These are phyloP conservation scores for Zeugodacus cucurbitae DNA, from an alignment of 1,140 invertebrate species.

Conservation along the genomic window DNA sequence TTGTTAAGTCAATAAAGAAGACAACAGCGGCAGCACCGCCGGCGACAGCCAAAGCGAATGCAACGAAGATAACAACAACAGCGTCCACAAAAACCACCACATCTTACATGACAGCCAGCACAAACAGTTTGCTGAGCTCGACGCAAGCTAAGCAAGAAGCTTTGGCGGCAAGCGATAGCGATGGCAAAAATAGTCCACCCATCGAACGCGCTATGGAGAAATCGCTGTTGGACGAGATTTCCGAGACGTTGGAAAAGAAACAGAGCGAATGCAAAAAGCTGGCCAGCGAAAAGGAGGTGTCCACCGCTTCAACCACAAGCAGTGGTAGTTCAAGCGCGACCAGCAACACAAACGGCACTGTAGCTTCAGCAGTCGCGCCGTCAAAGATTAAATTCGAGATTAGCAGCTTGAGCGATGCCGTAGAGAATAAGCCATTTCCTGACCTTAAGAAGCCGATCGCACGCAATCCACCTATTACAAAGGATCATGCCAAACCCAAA, in stretches of 20 bases:
- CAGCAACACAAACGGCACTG: background rate
- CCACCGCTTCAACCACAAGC: background rate
- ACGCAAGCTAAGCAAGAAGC: background rate
- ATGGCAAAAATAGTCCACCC: conserved; percentile 63
- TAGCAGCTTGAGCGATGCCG: conserved; percentile 52
- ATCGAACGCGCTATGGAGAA: conserved; percentile 70
- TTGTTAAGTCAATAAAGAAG: conserved; percentile 38
- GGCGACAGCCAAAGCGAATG: background rate
- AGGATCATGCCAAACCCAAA: conserved; percentile 72
- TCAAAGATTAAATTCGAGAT: conserved; percentile 62
- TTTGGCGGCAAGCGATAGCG: conserved; percentile 44
- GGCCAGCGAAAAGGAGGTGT: conserved; percentile 41
- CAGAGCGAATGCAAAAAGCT: conserved; percentile 53
- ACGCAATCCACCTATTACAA: conserved; percentile 70
- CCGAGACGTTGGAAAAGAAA: conserved; percentile 71
- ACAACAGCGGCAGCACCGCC: background rate
- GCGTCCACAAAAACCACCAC: conserved; percentile 69
- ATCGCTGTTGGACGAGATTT: conserved; percentile 75
- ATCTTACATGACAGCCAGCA: conserved; percentile 68
- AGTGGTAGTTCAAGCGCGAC: background rate
- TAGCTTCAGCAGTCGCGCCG: background rate
- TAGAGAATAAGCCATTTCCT: conserved; percentile 61
- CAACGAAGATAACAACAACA: conserved; percentile 50
- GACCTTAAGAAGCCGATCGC: conserved; percentile 70
- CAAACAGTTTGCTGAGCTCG: conserved; percentile 55